Base-by-base conservation (phyloP, 2,888 invertebrate species). In the Torymus auratus region DNA sequence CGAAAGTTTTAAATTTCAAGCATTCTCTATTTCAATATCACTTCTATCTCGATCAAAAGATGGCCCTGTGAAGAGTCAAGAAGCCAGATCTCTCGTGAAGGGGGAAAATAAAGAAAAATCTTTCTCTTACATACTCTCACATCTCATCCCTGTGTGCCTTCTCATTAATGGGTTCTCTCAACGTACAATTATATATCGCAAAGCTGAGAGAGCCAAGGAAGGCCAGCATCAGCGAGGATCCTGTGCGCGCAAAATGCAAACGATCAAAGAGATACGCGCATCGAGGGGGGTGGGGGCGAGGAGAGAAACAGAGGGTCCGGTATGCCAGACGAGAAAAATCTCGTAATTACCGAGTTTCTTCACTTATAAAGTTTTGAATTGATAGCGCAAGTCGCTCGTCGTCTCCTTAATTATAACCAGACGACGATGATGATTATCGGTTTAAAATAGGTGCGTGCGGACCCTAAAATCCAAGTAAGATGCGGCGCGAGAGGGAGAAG, bases 301-400 rank as follows among this genome's bases (percentile, higher is more conserved):
- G 28, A 28, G 7, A 41, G 41, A 41, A 41, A 41, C 41, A 41
- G 41, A 41, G 41, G 41, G 41, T 41, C 7, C 41, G 7, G 7
- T 7, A 41, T 41, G 7, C 65, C 14, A 58, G 28, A 17, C n/a
- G 28, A 67, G 61, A 76, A 79, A 69, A 74, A 65, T 58, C 52
- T 15, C 17, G 53, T 50, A 65, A 76, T 75, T 67, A 71, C 76
- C 61, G 60, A n/a, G 62, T 62, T 56, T 62, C 61, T 72, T 72
- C 52, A 81, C 80, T 74, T 78, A 73, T 81, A 81, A 81, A 83
- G 83, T 82, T 68, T 80, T 61, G 79, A 84, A 85, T 85, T 85
- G 83, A 85, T 85, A 85, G 83, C 74, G 81, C 85, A 81, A 85
- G 79, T 83, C 77, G 75, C 78, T 74, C 81, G 82, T 65, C 65